phyloP scores from a whole-genome alignment of 2,888 invertebrate species.

The Atrina japonica region DNA sequence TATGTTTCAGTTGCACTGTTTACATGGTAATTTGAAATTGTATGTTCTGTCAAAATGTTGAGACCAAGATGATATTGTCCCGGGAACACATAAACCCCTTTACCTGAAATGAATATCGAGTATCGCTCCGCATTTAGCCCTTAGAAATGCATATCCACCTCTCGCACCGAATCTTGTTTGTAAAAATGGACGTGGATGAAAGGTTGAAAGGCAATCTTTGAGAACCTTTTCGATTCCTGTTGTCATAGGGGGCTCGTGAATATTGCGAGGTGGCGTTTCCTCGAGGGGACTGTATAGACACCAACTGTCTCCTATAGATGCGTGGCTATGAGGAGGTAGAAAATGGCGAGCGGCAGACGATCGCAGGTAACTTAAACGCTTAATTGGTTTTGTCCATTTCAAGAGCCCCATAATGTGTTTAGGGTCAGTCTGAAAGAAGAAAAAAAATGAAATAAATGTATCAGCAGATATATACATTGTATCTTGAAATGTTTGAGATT shows the following conservation, averaged over 20 bases:
- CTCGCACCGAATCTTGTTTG: slow-evolving; percentile 50
- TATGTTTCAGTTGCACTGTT: too few relatives aligned
- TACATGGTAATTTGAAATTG: too few relatives aligned
- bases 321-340: background rate
- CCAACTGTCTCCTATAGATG: slow-evolving; percentile 17
- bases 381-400: slow-evolving; percentile 21
- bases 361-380: background rate
- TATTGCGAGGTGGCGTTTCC: slow-evolving; percentile 3
- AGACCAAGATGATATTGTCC: too few relatives aligned
- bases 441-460: too few relatives aligned
- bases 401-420: slow-evolving; percentile 12
- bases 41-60: too few relatives aligned
- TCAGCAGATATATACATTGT: too few relatives aligned
- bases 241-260: slow-evolving; percentile 43
- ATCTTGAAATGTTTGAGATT: background rate
- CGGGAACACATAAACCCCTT: too few relatives aligned
- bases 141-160: slow-evolving; percentile 45
- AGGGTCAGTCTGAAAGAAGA: slow-evolving; percentile 1
- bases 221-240: slow-evolving; percentile 39
- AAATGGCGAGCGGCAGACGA: slow-evolving; percentile 6
- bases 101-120: slow-evolving; percentile 19
- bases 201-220: slow-evolving; percentile 47
- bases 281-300: slow-evolving; percentile 9
- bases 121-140: slow-evolving; percentile 26
- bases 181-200: slow-evolving; percentile 62